Evolutionary conservation across 2,888 invertebrate genomes (phyloP), one percentile per base, ranked within the genome.

Genomic region (Xestoiulus laeticollis): DNA sequence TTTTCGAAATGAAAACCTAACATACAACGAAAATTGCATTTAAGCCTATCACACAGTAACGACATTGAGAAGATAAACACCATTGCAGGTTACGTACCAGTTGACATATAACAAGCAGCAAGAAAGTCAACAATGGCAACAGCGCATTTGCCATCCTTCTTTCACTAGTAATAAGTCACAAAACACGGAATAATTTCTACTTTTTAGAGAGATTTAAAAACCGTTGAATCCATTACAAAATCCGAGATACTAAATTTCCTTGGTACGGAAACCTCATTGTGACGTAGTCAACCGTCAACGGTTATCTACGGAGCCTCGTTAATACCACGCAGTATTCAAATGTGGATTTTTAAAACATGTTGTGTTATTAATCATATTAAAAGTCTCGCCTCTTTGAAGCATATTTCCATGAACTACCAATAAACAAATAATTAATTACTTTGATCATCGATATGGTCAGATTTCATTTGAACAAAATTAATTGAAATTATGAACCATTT

Each of bases 31-130:
- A 59, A 59, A 19, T 59, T 59, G 59, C 19, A 59, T 59, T 59
- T 59, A 59, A 59, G 59, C 59, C 59, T 59, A 59, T n/a, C 59
- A n/a, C 59, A n/a, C 19, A 19, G 59, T 19, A n/a, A 59, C 59
- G 59, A n/a, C n/a, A 59, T n/a, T 59, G 59, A 59, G 59, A n/a
- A 59, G 59, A 59, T 59, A 59, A 59, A 59, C 59, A 59, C 59
- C 19, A 59, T n/a, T n/a, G 59, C 59, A 59, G 59, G 59, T 59
- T 59, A 59, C 59, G 22, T 59, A 59, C 59, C 59, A 59, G n/a
- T 59, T 59, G 59, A 19, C 59, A 59, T 19, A 59, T 59, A 59
- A n/a, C n/a, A 59, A 59, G 59, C 59, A 59, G 59, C 48, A 48
- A 14, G n/a, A 59, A 59, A 59, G 59, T 59, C 59, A 59, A 59